Conservation (phyloP, 2,113 vertebrate species). For the Hippopotamus amphibius region DNA sequence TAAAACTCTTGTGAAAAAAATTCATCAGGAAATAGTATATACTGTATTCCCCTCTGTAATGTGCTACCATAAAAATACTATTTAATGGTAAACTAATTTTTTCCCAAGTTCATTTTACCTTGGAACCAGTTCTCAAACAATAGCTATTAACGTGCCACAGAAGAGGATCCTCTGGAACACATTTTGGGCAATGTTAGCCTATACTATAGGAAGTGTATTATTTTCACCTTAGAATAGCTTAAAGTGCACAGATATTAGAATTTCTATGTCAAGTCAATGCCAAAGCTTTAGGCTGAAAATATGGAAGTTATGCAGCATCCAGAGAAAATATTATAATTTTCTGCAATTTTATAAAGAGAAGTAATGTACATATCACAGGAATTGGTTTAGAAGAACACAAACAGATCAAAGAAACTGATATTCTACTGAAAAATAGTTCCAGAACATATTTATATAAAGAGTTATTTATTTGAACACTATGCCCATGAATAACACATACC, state of each 20-base stretch:
- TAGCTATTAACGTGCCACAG: background rate
- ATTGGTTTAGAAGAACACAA: constrained; percentile 58
- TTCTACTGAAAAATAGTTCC: constrained; percentile 66
- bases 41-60: background rate
- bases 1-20: background rate
- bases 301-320: background rate
- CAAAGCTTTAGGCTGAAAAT: constrained; percentile 36
- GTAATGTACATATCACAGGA: constrained; percentile 39
- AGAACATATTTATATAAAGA: constrained; percentile 63
- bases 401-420: constrained; percentile 48
- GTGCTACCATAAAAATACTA: background rate
- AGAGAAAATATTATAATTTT: constrained; percentile 8
- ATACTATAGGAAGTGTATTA: background rate
- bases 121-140: background rate
- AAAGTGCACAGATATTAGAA: background rate
- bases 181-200: background rate
- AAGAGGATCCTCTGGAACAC: background rate
- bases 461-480: constrained; percentile 37
- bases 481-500: constrained; percentile 62
- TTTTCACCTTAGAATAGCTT: background rate
- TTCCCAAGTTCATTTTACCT: background rate
- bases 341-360: constrained; percentile 54
- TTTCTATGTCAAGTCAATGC: constrained; percentile 23
- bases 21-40: background rate
- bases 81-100: background rate